Base-by-base conservation (phyloP, 1,140 invertebrate genomes). In the Pararge aegeria region DNA sequence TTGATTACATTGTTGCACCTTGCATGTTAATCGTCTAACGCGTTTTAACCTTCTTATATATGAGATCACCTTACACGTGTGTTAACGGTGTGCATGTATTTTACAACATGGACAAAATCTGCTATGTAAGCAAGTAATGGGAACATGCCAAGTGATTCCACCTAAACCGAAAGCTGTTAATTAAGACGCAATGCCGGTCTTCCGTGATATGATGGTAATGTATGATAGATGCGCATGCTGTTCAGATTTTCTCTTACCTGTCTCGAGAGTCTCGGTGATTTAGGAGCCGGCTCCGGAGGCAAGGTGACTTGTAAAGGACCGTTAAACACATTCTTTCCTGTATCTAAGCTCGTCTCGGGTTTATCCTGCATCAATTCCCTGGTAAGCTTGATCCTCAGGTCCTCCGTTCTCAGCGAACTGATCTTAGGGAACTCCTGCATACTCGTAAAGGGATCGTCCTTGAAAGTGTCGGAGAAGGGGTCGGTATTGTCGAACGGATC, bases 401-500 rank as follows among this genome's bases (percentile, higher is more conserved):
- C 80, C 6, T 85, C 83, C 42, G 61, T 62, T 27, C 76, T 55
- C 42, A 75, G 51, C 16, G 66, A 61, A 60, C 66, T 75, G 59
- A 73, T 34, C 68, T 84, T 88, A n/a, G 84, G 81, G 44, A 81
- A 87, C 57, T 89, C 86, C 67, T 79, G 78, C 81, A 87, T 72
- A 51, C 73, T 84, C 60, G 82, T 84, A 66, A 95, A 95, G 7
- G 94, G 93, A 76, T 94, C 94, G 49, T 90, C 89, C 53, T 88
- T 83, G 64, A 88, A 83, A 20, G 88, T 83, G 55, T 93, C 93
- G 13, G 90, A 91, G 77, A 94, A 94, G 5, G 93, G 93, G 78
- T 94, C 93, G 20, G 91, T 90, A 73, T 92, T 92, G 67, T 93
- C 93, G 76, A 94, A 94, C 5, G 93, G 93, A 90, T 94, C 94